Percentiles rank a stretch among this genome's conserved stretches.
phyloP scores from a whole-genome alignment of 2,113 vertebrate species.

The Saccopteryx leptura region DNA sequence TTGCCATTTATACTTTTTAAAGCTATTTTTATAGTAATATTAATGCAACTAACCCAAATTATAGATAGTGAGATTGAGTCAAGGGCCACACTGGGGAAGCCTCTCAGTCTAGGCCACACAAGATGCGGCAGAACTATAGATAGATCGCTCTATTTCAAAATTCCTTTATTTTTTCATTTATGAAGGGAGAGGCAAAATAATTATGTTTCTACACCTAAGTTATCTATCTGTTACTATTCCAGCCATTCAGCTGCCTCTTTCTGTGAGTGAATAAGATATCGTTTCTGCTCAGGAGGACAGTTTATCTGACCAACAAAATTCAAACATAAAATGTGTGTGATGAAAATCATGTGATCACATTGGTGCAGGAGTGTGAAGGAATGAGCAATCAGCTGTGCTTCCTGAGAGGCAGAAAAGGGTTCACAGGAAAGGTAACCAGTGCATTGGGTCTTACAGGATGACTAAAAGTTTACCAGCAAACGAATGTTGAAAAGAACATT shows the following conservation, averaged over 20 bases:
- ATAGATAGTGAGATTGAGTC: background rate
- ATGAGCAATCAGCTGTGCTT: background rate
- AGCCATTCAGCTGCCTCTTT: background rate
- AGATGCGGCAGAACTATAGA: background rate
- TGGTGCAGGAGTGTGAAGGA: background rate
- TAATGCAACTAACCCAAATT: background rate
- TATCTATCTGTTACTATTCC: background rate
- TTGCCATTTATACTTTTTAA: background rate
- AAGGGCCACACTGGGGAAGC: background rate
- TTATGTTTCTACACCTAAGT: background rate
- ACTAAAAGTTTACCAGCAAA: background rate
- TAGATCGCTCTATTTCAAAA: background rate
- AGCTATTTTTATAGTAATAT: background rate
- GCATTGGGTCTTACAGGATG: background rate
- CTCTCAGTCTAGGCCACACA: background rate
- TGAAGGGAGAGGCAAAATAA: background rate
- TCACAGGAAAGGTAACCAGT: background rate
- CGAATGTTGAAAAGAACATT: background rate
- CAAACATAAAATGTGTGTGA: background rate
- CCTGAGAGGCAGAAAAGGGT: background rate
- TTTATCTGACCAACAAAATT: background rate
- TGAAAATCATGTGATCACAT: background rate
- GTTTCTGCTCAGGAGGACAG: background rate
- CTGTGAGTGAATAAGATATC: background rate
- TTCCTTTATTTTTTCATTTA: background rate